Percentiles rank a stretch among this genome's conserved stretches.
Evolutionary conservation across 1,140 invertebrate species (phyloP).

Genomic region (Heliconius melpomene): DNA sequence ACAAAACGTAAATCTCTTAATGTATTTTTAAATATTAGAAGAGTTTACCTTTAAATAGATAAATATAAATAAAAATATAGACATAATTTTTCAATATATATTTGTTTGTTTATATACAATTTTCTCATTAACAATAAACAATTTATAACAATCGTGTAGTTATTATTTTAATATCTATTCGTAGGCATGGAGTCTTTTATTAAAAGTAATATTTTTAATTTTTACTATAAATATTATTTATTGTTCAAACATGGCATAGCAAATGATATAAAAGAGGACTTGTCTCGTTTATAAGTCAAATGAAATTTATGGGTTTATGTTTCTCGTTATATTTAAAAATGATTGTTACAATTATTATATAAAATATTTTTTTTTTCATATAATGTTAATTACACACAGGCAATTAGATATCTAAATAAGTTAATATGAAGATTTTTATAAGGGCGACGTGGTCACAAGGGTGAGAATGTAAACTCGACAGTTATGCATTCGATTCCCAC

Average conservation of each 20-base stretch:
- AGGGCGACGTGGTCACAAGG: too few relatives aligned
- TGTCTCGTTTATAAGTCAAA: background rate
- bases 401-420: too few relatives aligned
- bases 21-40: background rate
- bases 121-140: background rate
- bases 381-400: too few relatives aligned
- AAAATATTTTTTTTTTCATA: too few relatives aligned
- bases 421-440: too few relatives aligned
- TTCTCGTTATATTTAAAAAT: background rate
- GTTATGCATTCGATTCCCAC: too few relatives aligned
- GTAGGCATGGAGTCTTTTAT: background rate
- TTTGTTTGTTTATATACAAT: background rate
- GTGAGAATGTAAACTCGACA: too few relatives aligned
- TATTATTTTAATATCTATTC: background rate
- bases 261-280: constrained; percentile 8
- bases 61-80: background rate
- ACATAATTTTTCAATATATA: too few relatives aligned
- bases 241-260: background rate
- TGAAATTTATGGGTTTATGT: background rate
- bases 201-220: background rate
- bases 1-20: too few relatives aligned
- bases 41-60: too few relatives aligned
- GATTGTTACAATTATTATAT: background rate
- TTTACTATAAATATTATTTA: background rate
- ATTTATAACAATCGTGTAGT: background rate